Percentiles rank a stretch among this genome's conserved stretches.
Evolutionary conservation across 2,888 invertebrate genomes (phyloP).

Genomic region (Thelaira solivaga): DNA sequence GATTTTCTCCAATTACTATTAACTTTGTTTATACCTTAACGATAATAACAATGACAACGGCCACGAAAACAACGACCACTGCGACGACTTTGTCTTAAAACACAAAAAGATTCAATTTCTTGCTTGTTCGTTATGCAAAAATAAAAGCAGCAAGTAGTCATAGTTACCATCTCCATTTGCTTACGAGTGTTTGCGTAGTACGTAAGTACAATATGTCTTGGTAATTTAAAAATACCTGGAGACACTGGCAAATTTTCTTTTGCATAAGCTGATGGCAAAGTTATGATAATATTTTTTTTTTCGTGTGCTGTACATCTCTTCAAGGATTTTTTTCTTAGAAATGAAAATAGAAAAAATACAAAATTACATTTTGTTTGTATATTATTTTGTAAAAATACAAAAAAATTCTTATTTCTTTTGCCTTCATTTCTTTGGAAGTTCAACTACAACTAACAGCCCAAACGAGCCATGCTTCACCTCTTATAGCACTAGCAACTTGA

Average conservation of each 20-base stretch:
- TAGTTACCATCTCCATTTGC: constrained; percentile 4
- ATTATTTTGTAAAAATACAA: not conserved
- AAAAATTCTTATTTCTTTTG: not conserved
- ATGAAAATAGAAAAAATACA: constrained; percentile 30
- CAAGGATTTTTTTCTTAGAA: constrained; percentile 20
- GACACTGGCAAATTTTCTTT: constrained; percentile 21
- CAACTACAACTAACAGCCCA: constrained; percentile 12
- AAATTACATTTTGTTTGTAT: constrained; percentile 30
- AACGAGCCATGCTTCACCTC: not conserved
- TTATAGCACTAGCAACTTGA: constrained; percentile 14
- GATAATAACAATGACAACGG: too few relatives aligned
- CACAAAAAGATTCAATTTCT: constrained; percentile 24
- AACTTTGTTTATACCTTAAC: constrained; percentile 22
- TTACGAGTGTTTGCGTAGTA: not conserved
- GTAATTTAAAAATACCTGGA: constrained; percentile 16
- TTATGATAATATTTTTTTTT: constrained; percentile 48
- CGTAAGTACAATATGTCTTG: too few relatives aligned
- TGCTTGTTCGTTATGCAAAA: not conserved
- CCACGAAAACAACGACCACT: too few relatives aligned
- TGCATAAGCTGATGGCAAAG: constrained; percentile 32
- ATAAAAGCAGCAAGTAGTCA: not conserved
- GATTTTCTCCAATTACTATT: constrained; percentile 39
- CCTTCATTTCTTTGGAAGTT: constrained; percentile 2
- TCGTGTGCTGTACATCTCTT: not conserved
- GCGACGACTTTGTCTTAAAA: constrained; percentile 11